Evolutionary conservation across 2,113 vertebrate genomes (phyloP).

Genomic region (Triplophysa rosa): DNA sequence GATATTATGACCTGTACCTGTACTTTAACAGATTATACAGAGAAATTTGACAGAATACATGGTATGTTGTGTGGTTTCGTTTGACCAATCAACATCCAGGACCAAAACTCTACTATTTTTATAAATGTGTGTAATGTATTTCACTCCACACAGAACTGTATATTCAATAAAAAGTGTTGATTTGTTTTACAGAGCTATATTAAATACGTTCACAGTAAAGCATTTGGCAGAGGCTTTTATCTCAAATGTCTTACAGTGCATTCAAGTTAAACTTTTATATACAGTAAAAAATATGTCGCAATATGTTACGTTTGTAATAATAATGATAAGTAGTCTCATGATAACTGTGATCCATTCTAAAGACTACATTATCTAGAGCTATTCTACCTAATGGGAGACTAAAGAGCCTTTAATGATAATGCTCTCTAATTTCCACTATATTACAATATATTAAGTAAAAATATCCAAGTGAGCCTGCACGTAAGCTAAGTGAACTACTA

Average conservation of each 20-base stretch:
- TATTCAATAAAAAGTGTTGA: neutral
- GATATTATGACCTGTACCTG: too few relatives aligned
- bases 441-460: constrained; percentile 68
- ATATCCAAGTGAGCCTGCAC: constrained; percentile 29
- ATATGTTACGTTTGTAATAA: neutral
- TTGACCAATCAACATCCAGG: too few relatives aligned
- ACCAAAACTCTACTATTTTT: too few relatives aligned
- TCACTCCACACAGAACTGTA: too few relatives aligned
- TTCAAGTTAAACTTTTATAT: too few relatives aligned
- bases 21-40: too few relatives aligned
- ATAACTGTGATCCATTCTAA: neutral
- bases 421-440: constrained; percentile 61
- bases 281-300: neutral
- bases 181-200: neutral
- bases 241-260: too few relatives aligned
- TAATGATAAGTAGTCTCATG: neutral
- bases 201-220: neutral
- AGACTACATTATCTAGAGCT: neutral
- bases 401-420: constrained; percentile 65
- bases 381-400: constrained; percentile 55
- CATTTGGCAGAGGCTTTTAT: too few relatives aligned
- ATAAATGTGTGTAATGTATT: too few relatives aligned
- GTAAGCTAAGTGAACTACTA: constrained; percentile 50
- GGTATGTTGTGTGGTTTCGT: too few relatives aligned
- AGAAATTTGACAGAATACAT: too few relatives aligned